A percentile compares a stretch with the other conserved stretches of the same genome.
Evolutionary conservation across 2,888 invertebrate genomes (phyloP).

Genomic region (Xylota sylvarum): DNA sequence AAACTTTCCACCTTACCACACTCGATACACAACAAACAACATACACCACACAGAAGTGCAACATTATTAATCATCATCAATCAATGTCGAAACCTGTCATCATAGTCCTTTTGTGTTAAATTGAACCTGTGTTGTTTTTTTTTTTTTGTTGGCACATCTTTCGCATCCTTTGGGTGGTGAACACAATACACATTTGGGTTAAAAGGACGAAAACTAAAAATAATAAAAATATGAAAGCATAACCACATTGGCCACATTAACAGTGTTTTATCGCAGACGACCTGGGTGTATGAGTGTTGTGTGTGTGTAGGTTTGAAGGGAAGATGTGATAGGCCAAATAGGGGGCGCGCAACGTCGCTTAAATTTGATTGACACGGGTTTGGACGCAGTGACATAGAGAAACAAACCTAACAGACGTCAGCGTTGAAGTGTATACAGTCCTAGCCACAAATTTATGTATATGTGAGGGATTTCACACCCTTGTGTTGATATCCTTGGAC

Average conservation of each 20-base stretch:
- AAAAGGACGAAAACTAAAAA: slow-evolving; percentile 48
- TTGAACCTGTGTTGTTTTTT: slow-evolving; percentile 49
- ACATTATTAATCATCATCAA: slow-evolving; percentile 85
- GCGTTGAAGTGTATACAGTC: slow-evolving; percentile 7
- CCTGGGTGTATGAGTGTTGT: too few relatives aligned
- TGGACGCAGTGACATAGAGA: slow-evolving; percentile 30
- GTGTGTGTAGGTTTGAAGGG: neutral
- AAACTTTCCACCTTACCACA: slow-evolving; percentile 40
- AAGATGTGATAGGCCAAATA: slow-evolving; percentile 15
- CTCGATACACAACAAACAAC: neutral
- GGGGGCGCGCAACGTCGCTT: slow-evolving; percentile 16
- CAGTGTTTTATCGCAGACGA: slow-evolving; percentile 33
- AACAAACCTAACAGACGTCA: slow-evolving; percentile 24
- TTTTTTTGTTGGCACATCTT: slow-evolving; percentile 29
- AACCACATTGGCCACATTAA: slow-evolving; percentile 71
- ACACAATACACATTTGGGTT: slow-evolving; percentile 34
- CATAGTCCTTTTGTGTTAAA: slow-evolving; percentile 68
- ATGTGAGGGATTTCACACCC: slow-evolving; percentile 7
- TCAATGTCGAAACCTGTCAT: slow-evolving; percentile 81
- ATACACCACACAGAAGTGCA: slow-evolving; percentile 81
- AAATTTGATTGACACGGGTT: slow-evolving; percentile 62
- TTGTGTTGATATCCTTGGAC: slow-evolving; percentile 18
- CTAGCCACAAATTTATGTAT: neutral
- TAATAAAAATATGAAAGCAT: slow-evolving; percentile 49
- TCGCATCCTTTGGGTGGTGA: slow-evolving; percentile 19